A percentile compares a stretch with the other conserved stretches of the same genome.
Evolutionary conservation across 2,888 invertebrate species (phyloP).

Genomic region (Fragum sueziense): DNA sequence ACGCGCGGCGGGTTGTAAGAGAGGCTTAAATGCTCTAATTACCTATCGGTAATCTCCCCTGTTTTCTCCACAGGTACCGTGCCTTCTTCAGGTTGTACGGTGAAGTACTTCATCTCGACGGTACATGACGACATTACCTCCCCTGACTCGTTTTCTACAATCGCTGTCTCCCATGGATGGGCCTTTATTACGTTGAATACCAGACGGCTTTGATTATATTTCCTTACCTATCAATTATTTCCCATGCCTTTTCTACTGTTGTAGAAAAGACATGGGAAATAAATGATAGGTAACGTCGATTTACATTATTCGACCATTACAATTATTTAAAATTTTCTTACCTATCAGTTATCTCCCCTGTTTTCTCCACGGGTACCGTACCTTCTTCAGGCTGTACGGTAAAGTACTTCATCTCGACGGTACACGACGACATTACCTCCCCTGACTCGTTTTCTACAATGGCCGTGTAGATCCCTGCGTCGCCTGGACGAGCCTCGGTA

Average conservation of each 20-base stretch:
- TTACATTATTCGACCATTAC: too few relatives aligned
- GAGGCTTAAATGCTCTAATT: too few relatives aligned
- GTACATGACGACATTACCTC: constrained; percentile 50
- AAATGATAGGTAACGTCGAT: too few relatives aligned
- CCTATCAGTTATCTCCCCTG: neutral
- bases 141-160: constrained; percentile 51
- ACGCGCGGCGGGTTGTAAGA: too few relatives aligned
- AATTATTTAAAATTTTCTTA: neutral
- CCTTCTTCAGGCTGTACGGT: neutral
- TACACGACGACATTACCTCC: constrained; percentile 48
- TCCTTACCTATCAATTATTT: too few relatives aligned
- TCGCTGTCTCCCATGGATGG: constrained; percentile 44
- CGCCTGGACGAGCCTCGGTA: constrained; percentile 25
- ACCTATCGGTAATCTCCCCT: constrained; percentile 2
- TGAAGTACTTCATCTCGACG: constrained; percentile 41
- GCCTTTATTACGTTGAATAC: constrained; percentile 36
- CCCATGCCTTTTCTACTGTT: too few relatives aligned
- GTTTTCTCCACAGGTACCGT: neutral
- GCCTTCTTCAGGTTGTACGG: neutral
- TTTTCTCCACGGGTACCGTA: neutral
- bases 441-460: constrained; percentile 53
- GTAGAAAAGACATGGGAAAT: too few relatives aligned
- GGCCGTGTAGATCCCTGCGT: constrained; percentile 61
- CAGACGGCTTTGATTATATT: too few relatives aligned
- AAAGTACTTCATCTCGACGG: constrained; percentile 43